Evolutionary conservation across 2,888 invertebrate species (phyloP), one percentile per base, ranked within the genome.

Genomic region (Hirtodrosophila alboralis): DNA sequence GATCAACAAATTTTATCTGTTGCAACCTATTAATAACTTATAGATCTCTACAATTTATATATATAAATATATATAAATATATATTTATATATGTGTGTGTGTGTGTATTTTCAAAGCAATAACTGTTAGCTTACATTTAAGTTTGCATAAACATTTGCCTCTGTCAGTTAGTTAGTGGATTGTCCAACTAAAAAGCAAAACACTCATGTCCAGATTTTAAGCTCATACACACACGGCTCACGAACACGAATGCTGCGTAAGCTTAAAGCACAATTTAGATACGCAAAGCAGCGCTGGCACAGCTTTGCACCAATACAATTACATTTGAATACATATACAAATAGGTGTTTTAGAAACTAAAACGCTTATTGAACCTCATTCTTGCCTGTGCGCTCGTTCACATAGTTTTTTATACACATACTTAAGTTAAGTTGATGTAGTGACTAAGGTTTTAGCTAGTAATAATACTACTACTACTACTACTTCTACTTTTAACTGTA

Each of bases 371-470:
- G 18, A 21, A 21, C 18, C n/a, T n/a, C 36, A 21, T 26, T 18
- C 16, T 12, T 8, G 33, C 34, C 27, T 45, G 30, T 52, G 30
- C 36, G 61, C 44, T 43, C 44, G 9, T 26, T 44, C 60, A 36
- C 41, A 38, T 57, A 53, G 23, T 36, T 36, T 65, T 48, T 56
- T 21, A 21, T 56, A 81, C 45, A 66, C 53, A 52, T 52, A 63
- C 23, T 57, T 79, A 63, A 40, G 47, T 62, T 64, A 71, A 34
- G 47, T 63, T 59, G 52, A 73, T 36, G 63, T 81, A 74, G 83
- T 81, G 85, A 81, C 85, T 84, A 71, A 77, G 51, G 49, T 66
- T 83, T 79, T 68, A 75, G 74, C 78, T 77, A 66, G 54, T 66
- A 66, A 78, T 79, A 79, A 79, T 79, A 79, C 85, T 79, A 74